Percentiles rank a stretch among this genome's conserved stretches.
Evolutionary conservation across 2,888 invertebrate genomes (phyloP).

Genomic region (Dendrolimus houi): DNA sequence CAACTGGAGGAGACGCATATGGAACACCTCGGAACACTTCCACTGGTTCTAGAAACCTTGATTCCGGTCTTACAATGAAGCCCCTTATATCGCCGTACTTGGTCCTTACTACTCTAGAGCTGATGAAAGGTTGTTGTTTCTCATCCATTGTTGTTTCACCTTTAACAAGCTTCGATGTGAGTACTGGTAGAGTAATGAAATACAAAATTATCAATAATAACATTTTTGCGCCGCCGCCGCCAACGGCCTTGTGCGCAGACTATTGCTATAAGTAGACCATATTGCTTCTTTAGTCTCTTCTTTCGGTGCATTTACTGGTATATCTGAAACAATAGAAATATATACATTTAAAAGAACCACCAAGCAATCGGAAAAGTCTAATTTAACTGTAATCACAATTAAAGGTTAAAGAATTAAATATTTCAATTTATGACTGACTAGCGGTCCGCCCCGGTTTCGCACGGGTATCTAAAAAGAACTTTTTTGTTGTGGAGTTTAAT

Average conservation of each 20-base stretch:
- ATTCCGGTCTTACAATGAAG: constrained; percentile 88
- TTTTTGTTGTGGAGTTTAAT: too few species aligned
- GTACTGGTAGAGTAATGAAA: constrained; percentile 69
- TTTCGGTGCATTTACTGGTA: constrained; percentile 46
- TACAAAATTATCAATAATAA: constrained; percentile 58
- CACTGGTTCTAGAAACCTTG: constrained; percentile 89
- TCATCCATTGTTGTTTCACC: constrained; percentile 72
- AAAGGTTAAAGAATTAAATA: too few species aligned
- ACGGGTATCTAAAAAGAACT: too few species aligned
- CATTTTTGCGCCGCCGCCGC: constrained; percentile 62
- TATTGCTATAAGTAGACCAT: constrained; percentile 68
- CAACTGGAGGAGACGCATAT: constrained; percentile 94
- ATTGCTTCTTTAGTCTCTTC: constrained; percentile 31
- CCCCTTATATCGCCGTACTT: constrained; percentile 93
- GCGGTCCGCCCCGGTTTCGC: too few species aligned
- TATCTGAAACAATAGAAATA: constrained; percentile 53
- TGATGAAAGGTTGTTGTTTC: constrained; percentile 74
- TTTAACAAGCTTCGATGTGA: constrained; percentile 58
- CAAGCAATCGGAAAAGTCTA: too few species aligned
- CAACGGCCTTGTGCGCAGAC: constrained; percentile 43
- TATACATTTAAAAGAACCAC: too few species aligned
- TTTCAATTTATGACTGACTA: too few species aligned
- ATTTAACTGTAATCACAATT: too few species aligned
- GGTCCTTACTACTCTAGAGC: constrained; percentile 90
- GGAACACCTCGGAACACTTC: constrained; percentile 96